A percentile compares a stretch with the other conserved stretches of the same genome.
phyloP scores from a whole-genome alignment of 2,797 vertebrate genomes.

The Alfaro cultratus region DNA sequence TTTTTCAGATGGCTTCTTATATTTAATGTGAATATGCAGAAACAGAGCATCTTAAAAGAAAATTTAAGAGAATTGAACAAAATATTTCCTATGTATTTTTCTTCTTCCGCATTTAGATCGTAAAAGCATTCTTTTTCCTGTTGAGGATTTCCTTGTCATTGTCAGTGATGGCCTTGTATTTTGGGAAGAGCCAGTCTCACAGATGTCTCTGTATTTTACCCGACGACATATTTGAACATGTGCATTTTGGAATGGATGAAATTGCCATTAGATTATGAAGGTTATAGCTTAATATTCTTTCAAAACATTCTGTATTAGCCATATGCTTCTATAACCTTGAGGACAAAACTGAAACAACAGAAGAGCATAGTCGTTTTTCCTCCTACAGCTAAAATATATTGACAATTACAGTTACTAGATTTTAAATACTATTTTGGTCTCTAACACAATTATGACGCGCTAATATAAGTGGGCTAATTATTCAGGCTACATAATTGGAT shows the following conservation, averaged over 20 bases:
- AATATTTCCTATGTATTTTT: neutral
- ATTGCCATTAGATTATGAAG: neutral
- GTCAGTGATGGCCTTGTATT: neutral
- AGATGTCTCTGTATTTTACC: neutral
- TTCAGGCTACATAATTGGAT: neutral
- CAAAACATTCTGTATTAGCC: neutral
- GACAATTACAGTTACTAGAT: neutral
- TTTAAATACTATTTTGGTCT: neutral
- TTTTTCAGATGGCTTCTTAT: neutral
- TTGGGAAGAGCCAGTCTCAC: neutral
- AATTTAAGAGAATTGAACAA: neutral
- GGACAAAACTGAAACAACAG: neutral
- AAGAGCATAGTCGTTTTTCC: neutral
- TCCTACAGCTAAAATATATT: neutral
- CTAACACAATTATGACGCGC: neutral
- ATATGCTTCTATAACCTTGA: neutral
- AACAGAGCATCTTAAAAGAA: neutral
- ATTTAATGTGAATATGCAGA: neutral
- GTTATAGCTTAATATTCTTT: neutral
- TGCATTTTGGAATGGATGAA: neutral
- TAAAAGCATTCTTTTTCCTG: neutral
- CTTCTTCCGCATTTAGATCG: neutral
- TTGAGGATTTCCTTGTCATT: neutral
- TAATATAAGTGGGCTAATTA: neutral
- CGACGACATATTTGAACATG: neutral